phyloP scores from a whole-genome alignment of 35 echinoderm and acorn worm species.

The Lytechinus pictus region DNA sequence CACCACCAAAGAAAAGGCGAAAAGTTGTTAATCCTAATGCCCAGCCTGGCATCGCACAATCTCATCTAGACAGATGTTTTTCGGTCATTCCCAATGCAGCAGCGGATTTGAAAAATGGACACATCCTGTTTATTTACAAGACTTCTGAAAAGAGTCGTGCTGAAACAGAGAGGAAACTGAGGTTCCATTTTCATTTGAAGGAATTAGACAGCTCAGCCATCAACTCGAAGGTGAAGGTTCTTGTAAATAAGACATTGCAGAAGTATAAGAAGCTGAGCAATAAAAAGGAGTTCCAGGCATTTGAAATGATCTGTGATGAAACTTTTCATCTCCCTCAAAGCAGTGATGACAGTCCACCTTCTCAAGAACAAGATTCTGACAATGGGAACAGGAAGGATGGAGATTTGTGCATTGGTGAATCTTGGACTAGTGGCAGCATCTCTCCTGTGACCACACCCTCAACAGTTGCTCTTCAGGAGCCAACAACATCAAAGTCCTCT shows the following conservation, averaged over 20 bases:
- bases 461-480: not conserved
- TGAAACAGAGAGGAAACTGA: constrained; percentile 38
- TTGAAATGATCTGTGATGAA: constrained; percentile 67
- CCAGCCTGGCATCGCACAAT: constrained; percentile 20
- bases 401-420: constrained; percentile 16
- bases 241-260: constrained; percentile 45
- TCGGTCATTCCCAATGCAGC: not conserved
- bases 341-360: not conserved
- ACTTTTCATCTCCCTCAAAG: constrained; percentile 29
- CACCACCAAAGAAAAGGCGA: constrained; percentile 20
- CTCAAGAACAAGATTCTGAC: not conserved
- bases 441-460: constrained; percentile 14
- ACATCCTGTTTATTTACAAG: constrained; percentile 17
- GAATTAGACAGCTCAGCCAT: not conserved
- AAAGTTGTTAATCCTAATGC: constrained; percentile 2
- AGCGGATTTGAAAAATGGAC: too few relatives aligned
- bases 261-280: constrained; percentile 63
- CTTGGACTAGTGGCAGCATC: not conserved
- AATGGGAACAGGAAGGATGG: not conserved
- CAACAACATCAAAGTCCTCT: constrained; percentile 40
- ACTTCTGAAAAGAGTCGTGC: constrained; percentile 24
- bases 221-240: constrained; percentile 53
- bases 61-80: constrained; percentile 8
- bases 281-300: constrained; percentile 57
- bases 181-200: constrained; percentile 26